Conservation (phyloP, 1,140 invertebrate species). For the Camponotus floridanus region DNA sequence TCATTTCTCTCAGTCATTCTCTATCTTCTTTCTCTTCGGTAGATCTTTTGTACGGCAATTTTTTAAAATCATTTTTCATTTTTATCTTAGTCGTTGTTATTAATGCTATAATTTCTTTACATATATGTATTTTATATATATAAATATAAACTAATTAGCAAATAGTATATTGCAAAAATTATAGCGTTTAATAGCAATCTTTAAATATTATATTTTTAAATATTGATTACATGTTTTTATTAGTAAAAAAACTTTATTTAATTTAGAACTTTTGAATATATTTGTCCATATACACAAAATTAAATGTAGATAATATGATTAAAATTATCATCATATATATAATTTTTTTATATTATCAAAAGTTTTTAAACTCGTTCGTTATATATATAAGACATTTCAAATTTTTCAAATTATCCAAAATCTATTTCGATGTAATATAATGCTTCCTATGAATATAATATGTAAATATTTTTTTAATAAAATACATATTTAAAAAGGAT, state of each 20-base stretch:
- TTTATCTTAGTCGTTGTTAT: neutral
- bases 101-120: neutral
- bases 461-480: no score
- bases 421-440: no score
- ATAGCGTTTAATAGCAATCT: neutral
- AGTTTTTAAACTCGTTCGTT: no score
- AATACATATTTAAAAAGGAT: no score
- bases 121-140: neutral
- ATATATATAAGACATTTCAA: no score
- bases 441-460: no score
- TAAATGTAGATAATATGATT: no score
- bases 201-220: conserved; percentile 13
- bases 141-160: neutral
- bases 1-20: conserved; percentile 57
- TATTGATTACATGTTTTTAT: neutral
- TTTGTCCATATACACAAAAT: neutral
- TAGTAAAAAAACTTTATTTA: no score
- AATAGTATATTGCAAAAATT: neutral
- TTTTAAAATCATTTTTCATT: neutral
- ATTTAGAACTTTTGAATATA: neutral
- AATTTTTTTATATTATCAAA: no score
- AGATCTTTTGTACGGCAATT: neutral
- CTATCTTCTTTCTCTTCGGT: neutral
- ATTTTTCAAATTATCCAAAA: no score
- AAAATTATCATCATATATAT: no score